These are phyloP conservation scores for Mimas tiliae DNA, from an alignment of 2,888 invertebrate species.

Conservation along the genomic window DNA sequence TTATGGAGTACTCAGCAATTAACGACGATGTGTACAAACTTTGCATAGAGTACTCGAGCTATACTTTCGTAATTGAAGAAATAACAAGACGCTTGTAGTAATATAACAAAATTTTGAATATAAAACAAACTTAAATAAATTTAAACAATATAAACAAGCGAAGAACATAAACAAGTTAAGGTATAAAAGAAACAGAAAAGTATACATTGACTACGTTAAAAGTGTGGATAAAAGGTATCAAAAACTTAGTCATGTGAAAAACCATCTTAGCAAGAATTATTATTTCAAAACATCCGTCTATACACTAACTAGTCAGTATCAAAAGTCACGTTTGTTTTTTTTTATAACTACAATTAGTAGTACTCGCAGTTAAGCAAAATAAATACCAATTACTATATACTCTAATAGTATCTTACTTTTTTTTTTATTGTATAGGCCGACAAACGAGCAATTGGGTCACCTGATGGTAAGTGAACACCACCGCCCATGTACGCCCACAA, in stretches of 20 bases:
- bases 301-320: too few relatives aligned
- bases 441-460: too few relatives aligned
- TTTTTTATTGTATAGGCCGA: too few relatives aligned
- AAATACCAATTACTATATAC: too few relatives aligned
- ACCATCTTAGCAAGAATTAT: neutral
- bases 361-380: too few relatives aligned
- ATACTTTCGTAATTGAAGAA: conserved; percentile 6
- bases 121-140: conserved; percentile 15
- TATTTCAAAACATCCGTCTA: neutral
- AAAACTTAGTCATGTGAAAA: neutral
- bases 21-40: neutral
- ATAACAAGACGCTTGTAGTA: conserved; percentile 12
- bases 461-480: too few relatives aligned
- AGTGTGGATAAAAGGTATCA: neutral
- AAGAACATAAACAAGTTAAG: conserved; percentile 10
- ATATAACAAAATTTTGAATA: conserved; percentile 1
- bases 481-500: too few relatives aligned
- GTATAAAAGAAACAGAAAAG: conserved; percentile 6
- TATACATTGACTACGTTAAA: neutral
- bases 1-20: neutral
- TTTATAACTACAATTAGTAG: too few relatives aligned
- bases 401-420: too few relatives aligned
- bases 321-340: too few relatives aligned
- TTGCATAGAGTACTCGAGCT: conserved; percentile 1
- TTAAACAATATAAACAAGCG: conserved; percentile 1